Conservation (phyloP, 2,888 invertebrate genomes). For the Epirrhoe alternata region DNA sequence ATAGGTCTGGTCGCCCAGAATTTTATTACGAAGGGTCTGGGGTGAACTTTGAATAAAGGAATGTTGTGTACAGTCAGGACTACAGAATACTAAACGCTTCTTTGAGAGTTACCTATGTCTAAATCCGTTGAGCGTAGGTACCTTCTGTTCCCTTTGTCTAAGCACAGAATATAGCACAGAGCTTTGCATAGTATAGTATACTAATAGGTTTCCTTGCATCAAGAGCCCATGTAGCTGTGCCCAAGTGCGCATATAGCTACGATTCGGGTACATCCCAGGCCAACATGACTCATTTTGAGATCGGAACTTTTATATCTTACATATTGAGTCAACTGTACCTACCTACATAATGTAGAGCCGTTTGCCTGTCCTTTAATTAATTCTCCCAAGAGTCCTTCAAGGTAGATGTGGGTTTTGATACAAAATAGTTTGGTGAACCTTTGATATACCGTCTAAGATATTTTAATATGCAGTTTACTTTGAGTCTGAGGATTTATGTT, state of each 20-base stretch:
- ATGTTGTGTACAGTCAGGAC: constrained; percentile 6
- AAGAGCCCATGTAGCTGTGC: no score
- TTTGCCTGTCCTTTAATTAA: constrained; percentile 56
- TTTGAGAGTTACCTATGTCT: no score
- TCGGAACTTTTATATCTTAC: no score
- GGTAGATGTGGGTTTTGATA: constrained; percentile 35
- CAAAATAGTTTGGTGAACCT: constrained; percentile 33
- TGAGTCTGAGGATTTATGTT: neutral
- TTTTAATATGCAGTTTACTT: neutral
- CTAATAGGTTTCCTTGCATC: no score
- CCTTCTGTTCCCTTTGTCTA: no score
- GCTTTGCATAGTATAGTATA: no score
- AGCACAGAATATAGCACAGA: no score
- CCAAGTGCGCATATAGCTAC: no score
- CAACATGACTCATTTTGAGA: no score
- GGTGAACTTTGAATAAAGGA: constrained; percentile 49
- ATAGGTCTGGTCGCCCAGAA: constrained; percentile 47
- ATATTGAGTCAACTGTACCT: constrained; percentile 26
- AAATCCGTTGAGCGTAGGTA: no score
- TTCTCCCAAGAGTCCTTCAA: constrained; percentile 40
- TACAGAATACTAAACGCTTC: neutral
- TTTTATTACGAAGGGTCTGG: constrained; percentile 52
- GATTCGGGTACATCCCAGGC: no score
- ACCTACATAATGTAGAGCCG: constrained; percentile 54
- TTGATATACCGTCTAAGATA: constrained; percentile 24